phyloP scores from a whole-genome alignment of 2,113 vertebrate genomes.

The Festucalex cinctus region DNA sequence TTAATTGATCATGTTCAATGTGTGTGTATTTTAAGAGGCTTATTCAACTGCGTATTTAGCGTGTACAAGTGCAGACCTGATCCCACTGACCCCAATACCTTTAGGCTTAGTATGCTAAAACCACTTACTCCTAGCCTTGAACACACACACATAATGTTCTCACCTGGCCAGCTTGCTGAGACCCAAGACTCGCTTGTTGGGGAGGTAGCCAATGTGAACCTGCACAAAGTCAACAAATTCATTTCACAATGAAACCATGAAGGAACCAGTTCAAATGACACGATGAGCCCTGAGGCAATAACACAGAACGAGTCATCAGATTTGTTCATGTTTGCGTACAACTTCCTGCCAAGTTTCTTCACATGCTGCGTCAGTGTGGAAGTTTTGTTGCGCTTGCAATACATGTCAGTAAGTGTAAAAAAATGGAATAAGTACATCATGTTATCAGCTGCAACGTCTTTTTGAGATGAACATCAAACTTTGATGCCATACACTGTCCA shows the following conservation, averaged over 20 bases:
- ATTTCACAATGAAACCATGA: neutral
- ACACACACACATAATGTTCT: constrained; percentile 46
- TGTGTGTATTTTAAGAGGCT: neutral
- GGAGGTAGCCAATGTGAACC: constrained; percentile 98
- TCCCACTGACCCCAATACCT: constrained; percentile 73
- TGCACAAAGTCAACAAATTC: constrained; percentile 41
- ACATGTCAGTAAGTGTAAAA: neutral
- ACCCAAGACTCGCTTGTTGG: constrained; percentile 96
- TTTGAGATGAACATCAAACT: too few relatives aligned
- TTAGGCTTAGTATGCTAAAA: constrained; percentile 53
- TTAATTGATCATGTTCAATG: neutral
- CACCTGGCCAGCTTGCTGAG: constrained; percentile 98
- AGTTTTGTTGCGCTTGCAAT: too few relatives aligned
- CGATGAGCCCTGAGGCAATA: too few relatives aligned
- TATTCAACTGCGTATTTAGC: neutral
- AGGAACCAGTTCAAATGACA: too few relatives aligned
- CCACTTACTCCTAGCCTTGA: constrained; percentile 54
- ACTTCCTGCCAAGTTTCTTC: too few relatives aligned
- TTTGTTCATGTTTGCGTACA: too few relatives aligned
- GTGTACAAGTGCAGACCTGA: constrained; percentile 54
- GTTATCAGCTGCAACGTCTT: neutral
- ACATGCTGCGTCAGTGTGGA: too few relatives aligned
- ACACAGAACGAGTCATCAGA: neutral
- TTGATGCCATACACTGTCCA: too few relatives aligned
- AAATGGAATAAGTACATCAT: too few relatives aligned